Evolutionary conservation across 2,113 vertebrate species (phyloP).

Genomic region (Tachuris rubrigastra): DNA sequence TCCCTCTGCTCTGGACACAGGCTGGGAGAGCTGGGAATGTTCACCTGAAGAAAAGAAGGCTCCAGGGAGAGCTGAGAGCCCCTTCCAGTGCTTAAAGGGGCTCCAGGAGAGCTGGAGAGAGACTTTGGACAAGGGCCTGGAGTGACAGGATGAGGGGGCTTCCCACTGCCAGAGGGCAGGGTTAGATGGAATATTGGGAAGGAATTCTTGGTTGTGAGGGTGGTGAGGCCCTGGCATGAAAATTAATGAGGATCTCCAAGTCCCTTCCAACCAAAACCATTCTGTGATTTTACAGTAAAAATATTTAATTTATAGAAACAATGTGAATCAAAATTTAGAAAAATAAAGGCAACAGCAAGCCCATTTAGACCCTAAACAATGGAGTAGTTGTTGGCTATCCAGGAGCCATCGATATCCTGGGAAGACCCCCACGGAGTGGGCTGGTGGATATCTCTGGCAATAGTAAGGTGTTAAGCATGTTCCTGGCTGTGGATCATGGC

Average conservation of each 20-base stretch:
- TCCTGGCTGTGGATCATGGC: fast-evolving
- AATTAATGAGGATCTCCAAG: fast-evolving
- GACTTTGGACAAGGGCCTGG: neutral
- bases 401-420: neutral
- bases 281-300: neutral
- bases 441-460: neutral
- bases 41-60: neutral
- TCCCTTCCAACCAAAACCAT: neutral
- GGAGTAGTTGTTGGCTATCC: neutral
- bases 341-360: neutral
- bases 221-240: neutral
- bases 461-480: fast-evolving
- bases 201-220: neutral
- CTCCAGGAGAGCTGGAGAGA: neutral
- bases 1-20: neutral
- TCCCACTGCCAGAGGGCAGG: fast-evolving
- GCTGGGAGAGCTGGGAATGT: neutral
- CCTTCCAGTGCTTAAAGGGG: neutral
- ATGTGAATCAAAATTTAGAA: neutral
- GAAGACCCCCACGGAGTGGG: neutral
- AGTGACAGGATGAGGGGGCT: neutral
- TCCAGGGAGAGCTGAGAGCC: neutral
- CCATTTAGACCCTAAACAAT: fast-evolving
- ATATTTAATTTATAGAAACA: fast-evolving
- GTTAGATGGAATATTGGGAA: fast-evolving